Evolutionary conservation across 1,140 invertebrate genomes (phyloP), one percentile per base, ranked within the genome.

Genomic region (Stratiolaelaps scimitus): DNA sequence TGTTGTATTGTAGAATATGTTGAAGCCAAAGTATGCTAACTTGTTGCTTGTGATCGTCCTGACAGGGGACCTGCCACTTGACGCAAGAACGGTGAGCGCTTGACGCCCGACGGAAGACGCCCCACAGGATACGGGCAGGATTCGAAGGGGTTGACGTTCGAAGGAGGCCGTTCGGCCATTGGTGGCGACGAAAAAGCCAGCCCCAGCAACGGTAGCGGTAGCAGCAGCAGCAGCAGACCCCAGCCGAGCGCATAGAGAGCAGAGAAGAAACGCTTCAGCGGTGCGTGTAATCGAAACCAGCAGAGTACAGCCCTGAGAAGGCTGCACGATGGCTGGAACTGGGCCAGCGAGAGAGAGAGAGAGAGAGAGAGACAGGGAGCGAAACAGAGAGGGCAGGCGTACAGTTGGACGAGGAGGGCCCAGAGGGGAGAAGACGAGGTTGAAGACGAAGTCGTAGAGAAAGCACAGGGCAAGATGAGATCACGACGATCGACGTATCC

Each of bases 231-330:
- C 1, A 34, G 53, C 53, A 60, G 53, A 28, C 47, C 19, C 7
- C 15, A 20, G 15, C 47, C 4, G 47, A 20, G 15, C 19, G 5
- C 19, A 48, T 4, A 48, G 7, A 26, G 53, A 60, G n/a, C 53
- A 15, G 23, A 26, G 15, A 60, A 15, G 20, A 34, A 34, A 26
- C 26, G 53, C 53, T 60, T 60, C 34, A 60, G 53, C 53, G 53
- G 34, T 60, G 53, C 53, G 53, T 60, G 53, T 60, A 60, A 60
- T 60, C 53, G 53, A 60, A 60, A 20, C 26, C 34, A 17, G 26
- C 26, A 60, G 53, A 15, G 53, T 34, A 26, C 15, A 29, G 13
- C 10, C 53, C 53, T 17, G 26, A 29, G 13, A 15, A 34, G 23
- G 17, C 13, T 48, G 19, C 47, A 26, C 15, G 26, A 26, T 23